Conservation (phyloP, 2,113 vertebrate species). For the Myrmophylax atrothorax region DNA sequence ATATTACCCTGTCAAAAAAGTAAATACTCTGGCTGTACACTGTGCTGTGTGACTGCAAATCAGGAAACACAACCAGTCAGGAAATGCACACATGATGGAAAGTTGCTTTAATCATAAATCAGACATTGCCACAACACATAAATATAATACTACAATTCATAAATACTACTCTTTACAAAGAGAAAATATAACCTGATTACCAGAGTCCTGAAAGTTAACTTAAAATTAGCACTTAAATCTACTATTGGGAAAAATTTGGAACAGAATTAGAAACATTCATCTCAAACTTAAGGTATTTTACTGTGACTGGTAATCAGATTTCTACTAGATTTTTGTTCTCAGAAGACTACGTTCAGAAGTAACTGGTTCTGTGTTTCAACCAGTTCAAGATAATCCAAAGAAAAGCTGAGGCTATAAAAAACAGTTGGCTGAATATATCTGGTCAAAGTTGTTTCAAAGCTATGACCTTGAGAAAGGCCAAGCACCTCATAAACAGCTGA, state of each 20-base stretch:
- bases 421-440: neutral
- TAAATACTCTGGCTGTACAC: conserved; percentile 25
- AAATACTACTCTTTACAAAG: neutral
- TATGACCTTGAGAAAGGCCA: neutral
- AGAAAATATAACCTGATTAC: neutral
- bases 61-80: neutral
- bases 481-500: neutral
- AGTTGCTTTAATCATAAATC: neutral
- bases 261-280: neutral
- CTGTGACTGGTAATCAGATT: neutral
- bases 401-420: neutral
- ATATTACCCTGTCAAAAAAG: conserved; percentile 60
- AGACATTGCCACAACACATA: neutral
- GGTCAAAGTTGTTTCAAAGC: neutral
- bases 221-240: neutral
- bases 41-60: neutral
- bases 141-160: neutral
- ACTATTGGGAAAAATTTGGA: neutral
- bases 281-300: neutral
- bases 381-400: neutral
- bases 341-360: neutral
- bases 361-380: neutral
- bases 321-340: neutral
- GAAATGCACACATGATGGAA: neutral
- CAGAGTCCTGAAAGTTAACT: neutral